phyloP scores from a whole-genome alignment of 2,888 invertebrate species.

The Scaeva pyrastri region DNA sequence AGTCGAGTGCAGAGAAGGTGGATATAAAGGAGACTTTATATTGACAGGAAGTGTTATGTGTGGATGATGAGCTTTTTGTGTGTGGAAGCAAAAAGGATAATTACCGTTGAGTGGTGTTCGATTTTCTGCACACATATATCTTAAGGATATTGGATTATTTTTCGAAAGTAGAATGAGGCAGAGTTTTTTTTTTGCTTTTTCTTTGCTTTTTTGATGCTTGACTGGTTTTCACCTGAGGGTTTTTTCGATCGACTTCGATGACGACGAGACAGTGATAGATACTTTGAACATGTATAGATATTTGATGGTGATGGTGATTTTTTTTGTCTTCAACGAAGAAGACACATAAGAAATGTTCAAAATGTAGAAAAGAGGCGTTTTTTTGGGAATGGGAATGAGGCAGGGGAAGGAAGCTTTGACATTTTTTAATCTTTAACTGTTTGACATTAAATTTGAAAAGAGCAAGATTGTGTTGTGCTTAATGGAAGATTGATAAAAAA shows the following conservation, averaged over 20 bases:
- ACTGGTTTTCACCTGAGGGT: conserved; percentile 46
- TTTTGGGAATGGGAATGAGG: background rate
- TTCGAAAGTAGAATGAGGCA: conserved; percentile 29
- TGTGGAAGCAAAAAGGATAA: conserved; percentile 59
- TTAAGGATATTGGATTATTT: conserved; percentile 73
- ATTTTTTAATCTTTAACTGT: conserved; percentile 28
- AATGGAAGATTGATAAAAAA: conserved; percentile 11
- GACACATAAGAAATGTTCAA: background rate
- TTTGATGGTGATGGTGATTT: conserved; percentile 13
- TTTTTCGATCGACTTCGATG: conserved; percentile 8
- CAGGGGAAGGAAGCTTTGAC: conserved; percentile 19
- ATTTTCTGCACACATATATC: conserved; percentile 64
- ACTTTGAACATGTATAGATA: conserved; percentile 22
- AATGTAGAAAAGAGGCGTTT: background rate
- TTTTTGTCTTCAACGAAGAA: background rate
- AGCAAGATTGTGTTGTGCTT: conserved; percentile 2
- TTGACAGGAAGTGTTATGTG: conserved; percentile 62
- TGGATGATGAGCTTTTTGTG: conserved; percentile 65
- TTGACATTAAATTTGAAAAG: conserved; percentile 15
- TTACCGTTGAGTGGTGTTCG: conserved; percentile 71
- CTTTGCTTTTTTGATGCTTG: conserved; percentile 19
- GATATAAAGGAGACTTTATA: conserved; percentile 5
- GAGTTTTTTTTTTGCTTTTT: conserved; percentile 22
- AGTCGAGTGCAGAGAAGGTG: background rate
- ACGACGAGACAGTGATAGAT: conserved; percentile 14